These are phyloP conservation scores for Scolanthus callimorphus DNA, from an alignment of 92 coral and sea anemone genomes.

Conservation along the genomic window DNA sequence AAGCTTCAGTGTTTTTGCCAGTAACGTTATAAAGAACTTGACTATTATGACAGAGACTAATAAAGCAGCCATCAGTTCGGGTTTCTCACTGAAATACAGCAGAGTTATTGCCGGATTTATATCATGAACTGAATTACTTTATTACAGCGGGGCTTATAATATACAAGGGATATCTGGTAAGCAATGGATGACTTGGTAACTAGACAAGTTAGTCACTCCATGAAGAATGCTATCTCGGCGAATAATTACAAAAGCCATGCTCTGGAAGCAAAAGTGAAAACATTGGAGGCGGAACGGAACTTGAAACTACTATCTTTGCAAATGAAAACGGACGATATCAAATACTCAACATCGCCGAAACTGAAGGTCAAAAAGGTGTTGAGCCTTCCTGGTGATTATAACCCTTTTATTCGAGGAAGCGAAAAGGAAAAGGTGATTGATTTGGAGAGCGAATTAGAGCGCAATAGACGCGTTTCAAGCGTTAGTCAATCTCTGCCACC, in stretches of 20 bases:
- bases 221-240: slow-evolving; percentile 54
- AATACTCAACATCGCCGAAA: slow-evolving; percentile 17
- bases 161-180: too few relatives aligned
- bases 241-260: slow-evolving; percentile 43
- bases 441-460: background rate
- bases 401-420: too few relatives aligned
- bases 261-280: slow-evolving; percentile 46
- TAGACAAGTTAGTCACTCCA: slow-evolving; percentile 47
- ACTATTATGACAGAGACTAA: too few relatives aligned
- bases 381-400: background rate
- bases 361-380: slow-evolving; percentile 16
- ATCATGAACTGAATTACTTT: too few relatives aligned
- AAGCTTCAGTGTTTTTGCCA: too few relatives aligned
- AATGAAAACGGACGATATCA: slow-evolving; percentile 53
- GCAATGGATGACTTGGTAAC: slow-evolving; percentile 59
- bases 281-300: slow-evolving; percentile 70
- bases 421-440: background rate
- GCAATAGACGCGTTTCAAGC: background rate
- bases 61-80: too few relatives aligned
- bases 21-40: too few relatives aligned
- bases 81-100: too few relatives aligned
- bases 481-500: background rate
- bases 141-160: too few relatives aligned
- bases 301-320: slow-evolving; percentile 58
- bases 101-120: too few relatives aligned